Percentiles rank a stretch among this genome's conserved stretches.
These are phyloP conservation scores for Cylloceria caligata DNA, from an alignment of 2,888 invertebrate species.

Conservation along the genomic window DNA sequence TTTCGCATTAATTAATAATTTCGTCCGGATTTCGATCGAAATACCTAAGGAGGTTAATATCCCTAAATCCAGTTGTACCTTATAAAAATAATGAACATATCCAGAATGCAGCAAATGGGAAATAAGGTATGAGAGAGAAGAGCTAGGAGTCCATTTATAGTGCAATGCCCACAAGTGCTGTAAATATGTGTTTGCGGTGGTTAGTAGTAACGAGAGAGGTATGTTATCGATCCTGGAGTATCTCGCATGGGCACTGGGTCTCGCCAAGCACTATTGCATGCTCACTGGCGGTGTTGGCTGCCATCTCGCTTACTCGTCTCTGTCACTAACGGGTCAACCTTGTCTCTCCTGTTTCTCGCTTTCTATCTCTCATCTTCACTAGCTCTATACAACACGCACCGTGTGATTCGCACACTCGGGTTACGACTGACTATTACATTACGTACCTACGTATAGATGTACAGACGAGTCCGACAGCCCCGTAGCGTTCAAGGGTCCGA, in stretches of 20 bases:
- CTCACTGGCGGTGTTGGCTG: slow-evolving; percentile 67
- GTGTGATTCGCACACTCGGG: background rate
- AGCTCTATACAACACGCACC: background rate
- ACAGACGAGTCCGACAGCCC: too few relatives aligned
- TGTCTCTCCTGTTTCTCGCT: slow-evolving; percentile 23
- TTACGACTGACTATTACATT: background rate
- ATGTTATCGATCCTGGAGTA: slow-evolving; percentile 75
- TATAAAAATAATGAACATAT: background rate
- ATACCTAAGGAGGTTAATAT: too few relatives aligned
- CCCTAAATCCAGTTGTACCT: too few relatives aligned
- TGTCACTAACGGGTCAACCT: slow-evolving; percentile 48
- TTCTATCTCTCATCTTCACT: slow-evolving; percentile 20
- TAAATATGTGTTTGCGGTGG: slow-evolving; percentile 39
- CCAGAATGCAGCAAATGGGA: background rate
- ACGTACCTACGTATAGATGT: background rate
- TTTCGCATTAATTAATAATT: too few relatives aligned
- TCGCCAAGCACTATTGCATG: slow-evolving; percentile 74
- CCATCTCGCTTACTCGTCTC: slow-evolving; percentile 49
- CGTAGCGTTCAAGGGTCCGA: background rate
- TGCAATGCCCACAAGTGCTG: slow-evolving; percentile 8
- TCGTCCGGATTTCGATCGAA: too few relatives aligned
- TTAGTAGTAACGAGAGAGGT: background rate
- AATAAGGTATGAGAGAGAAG: background rate
- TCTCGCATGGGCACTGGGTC: slow-evolving; percentile 72
- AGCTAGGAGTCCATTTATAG: slow-evolving; percentile 14